These are phyloP conservation scores for Sisyra nigra DNA, from an alignment of 2,888 invertebrate genomes.

Conservation along the genomic window DNA sequence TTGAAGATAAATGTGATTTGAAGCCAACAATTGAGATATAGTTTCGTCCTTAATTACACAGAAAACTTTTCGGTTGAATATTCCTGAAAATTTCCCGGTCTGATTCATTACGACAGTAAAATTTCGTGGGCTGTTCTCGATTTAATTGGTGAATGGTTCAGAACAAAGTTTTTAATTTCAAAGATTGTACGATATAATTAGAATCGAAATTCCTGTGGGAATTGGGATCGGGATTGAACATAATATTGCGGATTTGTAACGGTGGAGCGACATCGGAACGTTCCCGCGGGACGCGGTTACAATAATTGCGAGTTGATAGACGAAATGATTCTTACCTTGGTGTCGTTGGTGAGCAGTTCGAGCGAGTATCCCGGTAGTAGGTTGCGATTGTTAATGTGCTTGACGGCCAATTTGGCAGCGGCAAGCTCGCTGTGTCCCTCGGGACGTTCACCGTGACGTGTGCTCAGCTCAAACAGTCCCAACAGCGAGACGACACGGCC, in stretches of 20 bases:
- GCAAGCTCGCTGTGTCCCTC: conserved; percentile 59
- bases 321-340: conserved; percentile 44
- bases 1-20: too few species aligned
- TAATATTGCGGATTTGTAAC: not conserved
- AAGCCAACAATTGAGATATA: too few species aligned
- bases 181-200: not conserved
- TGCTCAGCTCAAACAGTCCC: conserved; percentile 66
- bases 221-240: not conserved
- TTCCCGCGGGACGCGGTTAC: not conserved
- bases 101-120: too few species aligned
- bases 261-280: not conserved
- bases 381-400: conserved; percentile 55
- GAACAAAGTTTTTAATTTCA: conserved; percentile 2
- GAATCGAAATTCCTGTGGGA: not conserved
- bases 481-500: conserved; percentile 26
- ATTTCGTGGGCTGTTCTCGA: not conserved
- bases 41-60: too few species aligned
- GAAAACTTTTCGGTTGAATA: too few species aligned
- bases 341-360: conserved; percentile 66
- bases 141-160: not conserved
- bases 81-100: too few species aligned
- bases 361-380: conserved; percentile 58
- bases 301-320: not conserved
- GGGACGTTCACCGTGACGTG: conserved; percentile 40
- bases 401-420: conserved; percentile 64